phyloP scores from a whole-genome alignment of 1,140 invertebrate genomes.

The Dendrolimus punctatus region DNA sequence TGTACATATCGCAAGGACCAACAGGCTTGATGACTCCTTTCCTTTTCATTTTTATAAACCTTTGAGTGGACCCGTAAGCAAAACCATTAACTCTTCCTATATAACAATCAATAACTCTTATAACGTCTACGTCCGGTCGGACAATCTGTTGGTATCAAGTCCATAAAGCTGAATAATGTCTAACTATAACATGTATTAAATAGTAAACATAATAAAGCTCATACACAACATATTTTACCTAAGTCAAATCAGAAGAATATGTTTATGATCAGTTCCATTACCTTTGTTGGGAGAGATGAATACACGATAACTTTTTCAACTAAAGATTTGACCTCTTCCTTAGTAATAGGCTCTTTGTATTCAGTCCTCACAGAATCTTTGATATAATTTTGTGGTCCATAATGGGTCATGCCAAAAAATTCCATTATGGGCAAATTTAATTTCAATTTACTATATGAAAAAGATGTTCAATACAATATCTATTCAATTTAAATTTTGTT shows the following conservation, averaged over 20 bases:
- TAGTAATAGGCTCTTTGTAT: conserved; percentile 39
- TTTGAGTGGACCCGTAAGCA: conserved; percentile 45
- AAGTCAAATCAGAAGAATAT: neutral
- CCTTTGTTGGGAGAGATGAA: conserved; percentile 31
- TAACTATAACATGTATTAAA: neutral
- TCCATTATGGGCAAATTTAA: conserved; percentile 31
- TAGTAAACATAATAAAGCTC: too few species aligned
- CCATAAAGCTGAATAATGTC: neutral
- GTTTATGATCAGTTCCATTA: conserved; percentile 5
- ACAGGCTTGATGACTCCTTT: conserved; percentile 54
- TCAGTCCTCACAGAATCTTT: conserved; percentile 38
- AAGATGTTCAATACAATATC: too few species aligned
- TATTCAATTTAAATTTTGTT: too few species aligned
- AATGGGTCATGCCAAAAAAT: conserved; percentile 49
- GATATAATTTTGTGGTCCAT: conserved; percentile 57
- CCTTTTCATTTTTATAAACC: conserved; percentile 54
- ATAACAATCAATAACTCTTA: conserved; percentile 44
- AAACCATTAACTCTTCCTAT: conserved; percentile 59
- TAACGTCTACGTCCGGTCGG: conserved; percentile 28
- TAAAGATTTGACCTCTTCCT: conserved; percentile 36
- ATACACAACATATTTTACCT: too few species aligned
- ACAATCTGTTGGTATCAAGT: conserved; percentile 19
- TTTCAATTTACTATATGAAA: neutral
- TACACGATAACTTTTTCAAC: conserved; percentile 33
- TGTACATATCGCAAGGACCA: conserved; percentile 51